phyloP scores from a whole-genome alignment of 2,113 vertebrate genomes.

The Ceratotherium simum region DNA sequence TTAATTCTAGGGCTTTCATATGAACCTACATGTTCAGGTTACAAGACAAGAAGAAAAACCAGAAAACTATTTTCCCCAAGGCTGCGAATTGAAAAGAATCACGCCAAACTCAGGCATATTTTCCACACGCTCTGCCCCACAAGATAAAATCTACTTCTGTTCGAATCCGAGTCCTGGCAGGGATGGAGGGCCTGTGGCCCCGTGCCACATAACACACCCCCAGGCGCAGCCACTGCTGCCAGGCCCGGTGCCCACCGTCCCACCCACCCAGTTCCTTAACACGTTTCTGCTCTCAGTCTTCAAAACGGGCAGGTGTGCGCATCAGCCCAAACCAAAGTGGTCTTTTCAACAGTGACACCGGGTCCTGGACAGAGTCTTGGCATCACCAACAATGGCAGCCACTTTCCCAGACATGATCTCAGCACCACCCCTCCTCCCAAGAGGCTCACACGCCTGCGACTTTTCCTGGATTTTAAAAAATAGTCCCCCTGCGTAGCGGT shows the following conservation, averaged over 20 bases:
- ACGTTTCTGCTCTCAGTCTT: background rate
- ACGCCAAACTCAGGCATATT: background rate
- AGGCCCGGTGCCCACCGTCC: background rate
- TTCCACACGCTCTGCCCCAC: background rate
- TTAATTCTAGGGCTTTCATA: rapidly evolving
- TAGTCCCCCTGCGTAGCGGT: too few relatives aligned
- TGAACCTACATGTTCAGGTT: background rate
- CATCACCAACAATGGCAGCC: rapidly evolving
- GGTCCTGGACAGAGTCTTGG: background rate
- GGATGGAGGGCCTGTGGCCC: background rate
- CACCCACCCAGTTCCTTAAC: background rate
- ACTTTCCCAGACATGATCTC: rapidly evolving
- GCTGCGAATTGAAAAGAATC: background rate
- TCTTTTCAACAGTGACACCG: rapidly evolving
- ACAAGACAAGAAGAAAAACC: background rate
- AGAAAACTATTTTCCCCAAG: background rate
- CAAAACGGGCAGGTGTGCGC: rapidly evolving
- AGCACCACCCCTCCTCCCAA: rapidly evolving
- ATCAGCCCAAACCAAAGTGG: rapidly evolving
- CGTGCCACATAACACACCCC: background rate
- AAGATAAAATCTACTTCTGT: slow-evolving; percentile 3
- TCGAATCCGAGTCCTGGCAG: background rate
- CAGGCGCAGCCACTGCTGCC: rapidly evolving
- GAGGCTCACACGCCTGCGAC: background rate
- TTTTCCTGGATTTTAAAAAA: background rate